phyloP scores from a whole-genome alignment of 1,140 invertebrate species.

The Coelopa frigida region DNA sequence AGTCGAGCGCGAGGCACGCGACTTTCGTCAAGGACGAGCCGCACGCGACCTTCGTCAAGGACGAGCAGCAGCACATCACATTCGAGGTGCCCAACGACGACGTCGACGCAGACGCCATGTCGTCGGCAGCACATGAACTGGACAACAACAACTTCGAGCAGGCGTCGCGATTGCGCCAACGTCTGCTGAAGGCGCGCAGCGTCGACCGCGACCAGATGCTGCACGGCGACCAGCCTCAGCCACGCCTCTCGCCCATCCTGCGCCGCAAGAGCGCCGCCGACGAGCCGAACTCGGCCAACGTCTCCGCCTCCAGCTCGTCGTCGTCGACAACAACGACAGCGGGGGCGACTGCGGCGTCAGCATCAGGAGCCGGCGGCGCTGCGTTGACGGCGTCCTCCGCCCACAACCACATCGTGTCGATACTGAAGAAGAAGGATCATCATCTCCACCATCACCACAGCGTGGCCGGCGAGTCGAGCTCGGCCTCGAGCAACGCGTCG shows the following conservation, averaged over 20 bases:
- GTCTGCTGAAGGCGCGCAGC: conserved; percentile 16
- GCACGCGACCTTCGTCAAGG: conserved; percentile 14
- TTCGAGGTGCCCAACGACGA: background rate
- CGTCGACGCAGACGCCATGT: background rate
- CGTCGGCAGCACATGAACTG: background rate
- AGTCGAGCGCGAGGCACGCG: background rate
- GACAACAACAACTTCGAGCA: background rate
- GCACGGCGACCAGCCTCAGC: conserved; percentile 7
- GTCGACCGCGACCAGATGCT: conserved; percentile 13
- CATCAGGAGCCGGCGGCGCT: conserved; percentile 14
- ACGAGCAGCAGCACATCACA: too few relatives aligned
- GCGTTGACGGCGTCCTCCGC: conserved; percentile 23
- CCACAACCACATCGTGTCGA: conserved; percentile 57
- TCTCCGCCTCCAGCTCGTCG: background rate
- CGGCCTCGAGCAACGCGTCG: conserved; percentile 52
- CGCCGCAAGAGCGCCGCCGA: conserved; percentile 45
- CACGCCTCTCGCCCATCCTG: conserved; percentile 30
- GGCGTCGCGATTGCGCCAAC: conserved; percentile 9
- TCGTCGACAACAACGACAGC: conserved; percentile 2
- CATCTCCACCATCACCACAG: too few relatives aligned
- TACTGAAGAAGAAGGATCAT: conserved; percentile 68
- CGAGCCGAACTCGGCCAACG: conserved; percentile 2
- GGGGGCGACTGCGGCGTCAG: conserved; percentile 2
- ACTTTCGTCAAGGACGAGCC: too few relatives aligned
- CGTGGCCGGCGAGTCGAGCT: conserved; percentile 43